Evolutionary conservation across 2,113 vertebrate genomes (phyloP), one percentile per base, ranked within the genome.

Genomic region (Taxidea taxus): DNA sequence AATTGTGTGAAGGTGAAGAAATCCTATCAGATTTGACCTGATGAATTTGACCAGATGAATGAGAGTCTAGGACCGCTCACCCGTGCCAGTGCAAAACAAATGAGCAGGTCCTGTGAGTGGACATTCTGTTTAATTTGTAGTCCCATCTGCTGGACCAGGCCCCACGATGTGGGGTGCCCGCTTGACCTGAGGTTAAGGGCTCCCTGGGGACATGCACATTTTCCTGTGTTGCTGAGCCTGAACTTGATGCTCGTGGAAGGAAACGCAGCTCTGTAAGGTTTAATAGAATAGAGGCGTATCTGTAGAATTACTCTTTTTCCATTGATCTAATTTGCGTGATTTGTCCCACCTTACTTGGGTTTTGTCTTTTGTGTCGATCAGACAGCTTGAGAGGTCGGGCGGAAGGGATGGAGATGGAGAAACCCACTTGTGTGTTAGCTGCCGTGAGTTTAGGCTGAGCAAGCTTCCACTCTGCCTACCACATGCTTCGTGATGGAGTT

Each of bases 81-180:
- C 23, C 12, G 0, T 9, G 14, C 87, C 42, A 77, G 0, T 51
- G 64, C 51, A 39, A 83, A 91, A 60, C 16, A 81, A 89, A 47
- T 27, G 3, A 25, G 12, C 14, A 54, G 93, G 12, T 42, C 56
- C 9, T 47, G 3, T 47, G 82, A 31, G 15, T 34, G 64, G 44
- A 51, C 47, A 42, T 11, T 54, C 34, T 1, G 2, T 82, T 39
- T 49, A 18, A 29, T 18, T 29, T 64, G 1, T 78, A 15, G 16
- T 47, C 18, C 29, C 34, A 2, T 8, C 15, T 18, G 1, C 15
- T 7, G 54, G 54, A 9, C 42, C 62, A 29, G 78, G 58, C 39
- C 0, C 58, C 34, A 0, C 21, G 1, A 0, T 15, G 2, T 0
- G 21, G 42, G 47, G 4, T 7, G 12, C 72, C 75, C 14, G 37